Evolutionary conservation across 2,888 invertebrate species (phyloP).

Genomic region (Aproaerema taeniolella): DNA sequence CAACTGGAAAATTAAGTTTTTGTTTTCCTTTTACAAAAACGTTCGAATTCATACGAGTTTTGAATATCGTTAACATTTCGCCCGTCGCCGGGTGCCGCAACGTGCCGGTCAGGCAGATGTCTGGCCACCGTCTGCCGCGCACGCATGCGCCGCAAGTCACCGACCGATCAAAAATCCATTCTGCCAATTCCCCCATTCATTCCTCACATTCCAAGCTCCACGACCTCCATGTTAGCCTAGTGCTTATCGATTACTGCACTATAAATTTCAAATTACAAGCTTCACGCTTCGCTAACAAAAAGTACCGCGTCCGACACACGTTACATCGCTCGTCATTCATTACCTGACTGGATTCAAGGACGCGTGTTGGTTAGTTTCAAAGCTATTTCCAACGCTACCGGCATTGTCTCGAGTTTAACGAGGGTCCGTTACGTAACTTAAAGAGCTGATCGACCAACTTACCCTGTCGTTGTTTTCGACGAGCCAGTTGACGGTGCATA

Average conservation of each 20-base stretch:
- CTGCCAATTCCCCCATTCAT: slow-evolving; percentile 31
- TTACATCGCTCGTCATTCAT: slow-evolving; percentile 23
- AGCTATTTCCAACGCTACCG: slow-evolving; percentile 40
- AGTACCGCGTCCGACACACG: slow-evolving; percentile 8
- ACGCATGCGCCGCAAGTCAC: slow-evolving; percentile 19
- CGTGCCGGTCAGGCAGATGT: too few species aligned
- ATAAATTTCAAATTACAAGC: background rate
- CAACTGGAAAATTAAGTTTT: too few species aligned
- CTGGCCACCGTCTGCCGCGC: slow-evolving; percentile 17
- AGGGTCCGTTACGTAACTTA: slow-evolving; percentile 58
- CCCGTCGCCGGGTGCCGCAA: too few species aligned
- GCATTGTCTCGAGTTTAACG: slow-evolving; percentile 28
- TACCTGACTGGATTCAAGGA: slow-evolving; percentile 33
- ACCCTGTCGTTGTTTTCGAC: slow-evolving; percentile 97
- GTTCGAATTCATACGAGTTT: too few species aligned
- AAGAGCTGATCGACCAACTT: slow-evolving; percentile 61
- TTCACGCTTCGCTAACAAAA: background rate
- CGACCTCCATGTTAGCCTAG: slow-evolving; percentile 23
- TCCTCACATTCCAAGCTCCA: slow-evolving; percentile 26
- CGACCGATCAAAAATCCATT: slow-evolving; percentile 34
- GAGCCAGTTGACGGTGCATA: slow-evolving; percentile 91
- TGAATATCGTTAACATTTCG: too few species aligned
- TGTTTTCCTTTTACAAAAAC: too few species aligned
- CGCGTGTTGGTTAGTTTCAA: slow-evolving; percentile 35
- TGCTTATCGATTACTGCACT: slow-evolving; percentile 9